These are phyloP conservation scores for Falco punctatus DNA, from an alignment of 2,113 vertebrate species.

Conservation along the genomic window DNA sequence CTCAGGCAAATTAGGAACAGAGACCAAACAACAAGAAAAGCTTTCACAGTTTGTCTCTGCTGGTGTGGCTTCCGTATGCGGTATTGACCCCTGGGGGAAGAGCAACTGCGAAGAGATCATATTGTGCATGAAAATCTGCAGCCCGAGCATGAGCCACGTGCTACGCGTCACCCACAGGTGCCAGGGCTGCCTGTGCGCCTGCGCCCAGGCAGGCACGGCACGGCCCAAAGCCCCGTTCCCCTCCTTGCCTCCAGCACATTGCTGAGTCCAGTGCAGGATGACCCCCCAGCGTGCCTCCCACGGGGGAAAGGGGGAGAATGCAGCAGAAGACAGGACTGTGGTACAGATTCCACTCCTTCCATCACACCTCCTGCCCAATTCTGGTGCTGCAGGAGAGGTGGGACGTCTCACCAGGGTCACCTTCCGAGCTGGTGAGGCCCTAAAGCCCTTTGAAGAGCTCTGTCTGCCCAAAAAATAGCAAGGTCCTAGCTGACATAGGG, in stretches of 20 bases:
- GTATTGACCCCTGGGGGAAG: not conserved
- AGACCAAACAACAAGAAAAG: not conserved
- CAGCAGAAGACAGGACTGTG: not conserved
- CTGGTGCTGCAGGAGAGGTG: not conserved
- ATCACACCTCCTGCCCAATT: not conserved
- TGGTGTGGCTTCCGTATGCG: not conserved
- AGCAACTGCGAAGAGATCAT: not conserved
- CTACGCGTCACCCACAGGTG: not conserved
- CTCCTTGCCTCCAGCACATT: not conserved
- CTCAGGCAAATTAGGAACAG: not conserved
- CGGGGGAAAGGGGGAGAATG: not conserved
- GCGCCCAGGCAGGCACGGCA: not conserved
- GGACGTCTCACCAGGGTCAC: not conserved
- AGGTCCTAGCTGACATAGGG: not conserved
- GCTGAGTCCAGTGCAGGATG: not conserved
- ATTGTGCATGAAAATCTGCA: not conserved
- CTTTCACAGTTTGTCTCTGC: not conserved
- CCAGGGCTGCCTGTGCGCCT: no score
- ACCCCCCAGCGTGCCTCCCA: not conserved
- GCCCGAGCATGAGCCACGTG: not conserved
- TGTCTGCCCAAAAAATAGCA: not conserved
- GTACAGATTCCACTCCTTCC: not conserved
- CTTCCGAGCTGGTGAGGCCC: no score
- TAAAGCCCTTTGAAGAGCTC: not conserved
- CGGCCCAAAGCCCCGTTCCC: not conserved